phyloP scores from a whole-genome alignment of 2,888 invertebrate species.

The Thymelicus acteon region DNA sequence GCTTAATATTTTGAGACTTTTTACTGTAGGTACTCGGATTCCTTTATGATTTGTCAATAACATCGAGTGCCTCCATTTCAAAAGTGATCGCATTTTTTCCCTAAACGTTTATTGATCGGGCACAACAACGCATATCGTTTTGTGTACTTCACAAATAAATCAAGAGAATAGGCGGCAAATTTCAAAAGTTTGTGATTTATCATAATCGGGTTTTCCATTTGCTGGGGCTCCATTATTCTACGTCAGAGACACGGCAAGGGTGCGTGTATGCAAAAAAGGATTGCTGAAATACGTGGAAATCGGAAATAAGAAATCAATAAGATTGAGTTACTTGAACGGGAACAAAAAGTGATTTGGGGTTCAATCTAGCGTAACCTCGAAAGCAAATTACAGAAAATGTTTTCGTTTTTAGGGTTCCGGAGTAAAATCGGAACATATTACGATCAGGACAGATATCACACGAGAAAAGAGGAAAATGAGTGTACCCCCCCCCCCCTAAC shows the following conservation, averaged over 20 bases:
- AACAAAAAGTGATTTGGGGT: neutral
- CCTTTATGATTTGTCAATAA: conserved; percentile 12
- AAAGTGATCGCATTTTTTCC: conserved; percentile 17
- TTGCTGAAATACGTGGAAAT: conserved; percentile 49
- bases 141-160: conserved; percentile 75
- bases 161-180: conserved; percentile 75
- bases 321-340: conserved; percentile 15
- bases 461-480: too few species aligned
- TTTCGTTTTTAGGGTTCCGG: too few species aligned
- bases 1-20: too few species aligned
- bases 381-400: too few species aligned
- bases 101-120: conserved; percentile 33
- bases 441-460: too few species aligned
- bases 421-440: too few species aligned
- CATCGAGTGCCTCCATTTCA: conserved; percentile 3
- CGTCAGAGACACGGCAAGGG: conserved; percentile 77
- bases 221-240: conserved; percentile 81
- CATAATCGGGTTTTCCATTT: conserved; percentile 82
- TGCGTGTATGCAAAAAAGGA: conserved; percentile 72
- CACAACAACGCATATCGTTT: conserved; percentile 65
- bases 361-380: too few species aligned
- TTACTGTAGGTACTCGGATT: too few species aligned
- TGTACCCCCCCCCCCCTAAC: too few species aligned
- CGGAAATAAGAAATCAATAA: conserved; percentile 48
- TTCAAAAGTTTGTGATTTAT: conserved; percentile 83